These are phyloP conservation scores for Rhopalosiphum nymphaeae DNA, from an alignment of 2,888 invertebrate genomes.

Conservation along the genomic window DNA sequence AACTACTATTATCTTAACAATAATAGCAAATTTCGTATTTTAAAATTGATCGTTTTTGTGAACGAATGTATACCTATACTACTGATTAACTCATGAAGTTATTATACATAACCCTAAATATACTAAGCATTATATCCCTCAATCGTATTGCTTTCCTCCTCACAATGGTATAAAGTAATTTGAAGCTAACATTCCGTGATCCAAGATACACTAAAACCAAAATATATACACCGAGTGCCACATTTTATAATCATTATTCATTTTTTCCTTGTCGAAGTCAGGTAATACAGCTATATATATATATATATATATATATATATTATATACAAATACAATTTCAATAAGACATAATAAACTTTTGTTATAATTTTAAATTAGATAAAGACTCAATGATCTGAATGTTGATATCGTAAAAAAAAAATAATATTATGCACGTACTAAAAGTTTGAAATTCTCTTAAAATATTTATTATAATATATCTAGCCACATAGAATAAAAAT, in stretches of 20 bases:
- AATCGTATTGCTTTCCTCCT: not conserved
- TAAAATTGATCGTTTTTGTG: not conserved
- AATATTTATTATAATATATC: not conserved
- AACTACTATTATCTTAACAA: not conserved
- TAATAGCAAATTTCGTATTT: not conserved
- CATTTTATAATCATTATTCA: not conserved
- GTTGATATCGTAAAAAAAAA: not conserved
- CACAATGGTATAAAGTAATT: not conserved
- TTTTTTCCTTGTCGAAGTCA: not conserved
- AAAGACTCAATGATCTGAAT: not conserved
- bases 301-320: not conserved
- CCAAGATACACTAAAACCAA: not conserved
- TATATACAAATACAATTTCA: not conserved
- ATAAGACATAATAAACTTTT: not conserved
- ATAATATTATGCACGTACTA: not conserved
- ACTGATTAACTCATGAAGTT: not conserved
- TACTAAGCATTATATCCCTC: not conserved
- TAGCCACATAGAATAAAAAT: not conserved
- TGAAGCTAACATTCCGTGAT: not conserved
- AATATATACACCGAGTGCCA: not conserved
- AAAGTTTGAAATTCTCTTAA: not conserved
- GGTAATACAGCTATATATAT: not conserved
- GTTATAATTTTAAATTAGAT: not conserved
- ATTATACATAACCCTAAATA: not conserved
- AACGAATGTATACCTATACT: not conserved